Evolutionary conservation across 2,797 vertebrate genomes (phyloP).

Genomic region (Ateles fusciceps): DNA sequence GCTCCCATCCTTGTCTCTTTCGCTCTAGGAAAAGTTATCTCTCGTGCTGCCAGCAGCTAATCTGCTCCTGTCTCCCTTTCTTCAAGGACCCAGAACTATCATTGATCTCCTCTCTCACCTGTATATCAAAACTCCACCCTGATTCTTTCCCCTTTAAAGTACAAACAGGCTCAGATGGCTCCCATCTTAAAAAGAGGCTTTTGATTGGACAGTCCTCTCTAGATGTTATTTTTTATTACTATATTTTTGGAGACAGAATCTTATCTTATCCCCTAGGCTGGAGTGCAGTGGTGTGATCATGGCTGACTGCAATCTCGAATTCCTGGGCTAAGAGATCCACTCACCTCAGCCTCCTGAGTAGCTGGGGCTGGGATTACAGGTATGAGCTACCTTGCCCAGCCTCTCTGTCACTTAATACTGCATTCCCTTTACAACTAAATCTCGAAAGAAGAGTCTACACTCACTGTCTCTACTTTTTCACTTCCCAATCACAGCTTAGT

Average conservation of each 20-base stretch:
- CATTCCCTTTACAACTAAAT: constrained; percentile 6
- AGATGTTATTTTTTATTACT: neutral
- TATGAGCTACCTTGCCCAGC: neutral
- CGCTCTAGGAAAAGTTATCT: neutral
- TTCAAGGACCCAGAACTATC: neutral
- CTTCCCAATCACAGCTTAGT: neutral
- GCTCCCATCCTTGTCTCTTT: neutral
- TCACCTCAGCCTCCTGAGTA: neutral
- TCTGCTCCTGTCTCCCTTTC: neutral
- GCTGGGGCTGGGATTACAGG: neutral
- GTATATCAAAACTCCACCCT: neutral
- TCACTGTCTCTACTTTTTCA: neutral
- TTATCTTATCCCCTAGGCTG: neutral
- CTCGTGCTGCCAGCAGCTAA: neutral
- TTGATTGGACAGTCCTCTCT: neutral
- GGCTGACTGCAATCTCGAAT: neutral
- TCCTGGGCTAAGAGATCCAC: neutral
- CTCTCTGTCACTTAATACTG: neutral
- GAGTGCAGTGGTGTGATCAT: neutral
- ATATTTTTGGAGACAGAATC: neutral
- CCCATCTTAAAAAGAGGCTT: neutral
- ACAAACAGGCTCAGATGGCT: neutral
- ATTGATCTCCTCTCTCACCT: neutral
- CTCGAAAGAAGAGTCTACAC: neutral
- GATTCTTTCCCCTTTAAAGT: neutral